phyloP scores from a whole-genome alignment of 2,888 invertebrate genomes.

The Deroplatys truncata region DNA sequence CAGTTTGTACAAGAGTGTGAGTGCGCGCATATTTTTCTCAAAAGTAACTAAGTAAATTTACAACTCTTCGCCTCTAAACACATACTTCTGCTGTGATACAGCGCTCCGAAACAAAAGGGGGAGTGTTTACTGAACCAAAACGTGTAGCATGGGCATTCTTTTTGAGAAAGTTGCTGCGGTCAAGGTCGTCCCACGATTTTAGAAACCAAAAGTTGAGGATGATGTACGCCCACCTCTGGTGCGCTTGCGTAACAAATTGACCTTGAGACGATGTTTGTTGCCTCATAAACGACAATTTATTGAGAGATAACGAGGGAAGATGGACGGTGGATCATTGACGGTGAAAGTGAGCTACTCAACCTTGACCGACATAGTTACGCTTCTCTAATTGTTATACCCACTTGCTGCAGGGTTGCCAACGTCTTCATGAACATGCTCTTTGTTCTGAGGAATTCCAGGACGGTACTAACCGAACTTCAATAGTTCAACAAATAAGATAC shows the following conservation, averaged over 20 bases:
- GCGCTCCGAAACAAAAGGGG: not conserved
- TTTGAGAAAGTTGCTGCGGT: not conserved
- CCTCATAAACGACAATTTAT: not conserved
- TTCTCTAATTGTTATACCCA: not conserved
- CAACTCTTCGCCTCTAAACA: too few relatives aligned
- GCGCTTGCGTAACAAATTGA: not conserved
- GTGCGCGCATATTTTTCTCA: too few relatives aligned
- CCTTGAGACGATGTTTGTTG: not conserved
- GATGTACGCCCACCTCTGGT: not conserved
- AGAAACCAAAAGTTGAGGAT: not conserved
- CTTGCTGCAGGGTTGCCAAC: too few relatives aligned
- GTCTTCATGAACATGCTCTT: too few relatives aligned
- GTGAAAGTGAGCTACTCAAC: not conserved
- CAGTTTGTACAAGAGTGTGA: too few relatives aligned
- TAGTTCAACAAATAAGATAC: too few relatives aligned
- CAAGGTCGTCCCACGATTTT: not conserved
- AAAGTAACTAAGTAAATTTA: too few relatives aligned
- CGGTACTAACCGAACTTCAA: too few relatives aligned
- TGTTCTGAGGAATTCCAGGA: too few relatives aligned
- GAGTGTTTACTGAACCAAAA: not conserved
- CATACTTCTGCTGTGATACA: too few relatives aligned
- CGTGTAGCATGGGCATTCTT: not conserved
- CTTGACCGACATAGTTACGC: not conserved
- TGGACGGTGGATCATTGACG: not conserved
- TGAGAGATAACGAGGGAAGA: not conserved